Evolutionary conservation across 2,888 invertebrate genomes (phyloP).

Genomic region (Nephrotoma appendiculata): DNA sequence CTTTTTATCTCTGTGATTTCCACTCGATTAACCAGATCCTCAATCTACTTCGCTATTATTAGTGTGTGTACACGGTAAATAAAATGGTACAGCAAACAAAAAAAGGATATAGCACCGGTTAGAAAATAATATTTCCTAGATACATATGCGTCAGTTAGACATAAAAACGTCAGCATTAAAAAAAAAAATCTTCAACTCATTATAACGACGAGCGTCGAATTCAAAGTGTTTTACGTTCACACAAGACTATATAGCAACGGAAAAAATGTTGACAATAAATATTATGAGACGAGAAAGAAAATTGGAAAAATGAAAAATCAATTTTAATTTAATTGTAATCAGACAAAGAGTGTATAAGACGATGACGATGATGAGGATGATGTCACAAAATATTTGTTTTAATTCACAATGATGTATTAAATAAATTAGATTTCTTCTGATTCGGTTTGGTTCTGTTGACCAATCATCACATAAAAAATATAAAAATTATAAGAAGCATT

Average conservation of each 20-base stretch:
- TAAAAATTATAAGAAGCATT: neutral
- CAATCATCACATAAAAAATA: neutral
- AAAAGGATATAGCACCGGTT: neutral
- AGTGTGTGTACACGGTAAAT: neutral
- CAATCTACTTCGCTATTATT: neutral
- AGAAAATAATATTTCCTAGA: neutral
- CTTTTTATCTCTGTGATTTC: neutral
- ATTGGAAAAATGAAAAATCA: neutral
- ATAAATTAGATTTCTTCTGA: neutral
- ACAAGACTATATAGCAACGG: neutral
- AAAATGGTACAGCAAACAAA: neutral
- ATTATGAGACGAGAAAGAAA: neutral
- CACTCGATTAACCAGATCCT: conserved; percentile 1
- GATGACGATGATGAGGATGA: neutral
- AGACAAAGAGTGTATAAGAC: neutral
- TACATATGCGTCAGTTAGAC: neutral
- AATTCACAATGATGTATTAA: neutral
- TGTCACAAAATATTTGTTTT: neutral
- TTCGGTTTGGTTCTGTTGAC: neutral
- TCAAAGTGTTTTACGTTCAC: neutral
- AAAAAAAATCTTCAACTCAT: neutral
- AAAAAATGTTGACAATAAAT: neutral
- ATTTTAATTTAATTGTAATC: neutral
- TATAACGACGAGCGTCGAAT: neutral
- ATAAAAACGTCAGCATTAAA: neutral